Base-by-base conservation (phyloP, 2,888 invertebrate species). In the Sacculina carcini region DNA sequence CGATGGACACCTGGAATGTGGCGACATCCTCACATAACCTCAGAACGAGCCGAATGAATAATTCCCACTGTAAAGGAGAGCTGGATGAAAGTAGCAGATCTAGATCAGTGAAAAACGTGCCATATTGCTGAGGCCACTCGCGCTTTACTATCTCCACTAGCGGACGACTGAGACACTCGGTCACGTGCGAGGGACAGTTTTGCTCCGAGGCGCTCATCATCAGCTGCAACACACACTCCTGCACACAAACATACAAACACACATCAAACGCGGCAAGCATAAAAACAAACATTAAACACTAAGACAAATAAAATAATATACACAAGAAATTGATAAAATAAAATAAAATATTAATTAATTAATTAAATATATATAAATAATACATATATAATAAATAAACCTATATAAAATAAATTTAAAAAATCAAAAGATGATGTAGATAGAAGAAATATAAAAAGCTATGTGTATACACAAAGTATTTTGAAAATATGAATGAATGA, bases 101-200 rank as follows among this genome's bases (percentile, higher is more conserved):
- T 2, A 92, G 70, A 64, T 90, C 89, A 0, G 74, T 70, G 29
- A 92, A 65, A 31, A 94, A 65, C 0, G 81, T 76, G 0, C 86
- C 82, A 92, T 92, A 94, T 57, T 90, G 84, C 63, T 92, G 92
- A 0, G 94, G 94, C 94, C 92, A 94, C 64, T 92, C 92, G 10
- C 92, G 72, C 63, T 92, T 92, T 51, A 87, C 81, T 78, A 94
- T 87, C 68, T 94, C 92, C 0, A 94, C 92, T 51, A 92, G 77
- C n/a, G 90, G 80, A 47, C 89, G 73, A 14, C 87, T 62, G 39
- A 67, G 56, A 7, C 58, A 65, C 61, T 66, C 64, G 55, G 66
- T 65, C 39, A 66, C 60, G 55, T 29, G 34, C 6, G 23, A 19
- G 16, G 28, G 34, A n/a, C 40, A 24, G 9, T 23, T 21, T 10